phyloP scores from a whole-genome alignment of 1,140 invertebrate genomes.

The Atta texana region DNA sequence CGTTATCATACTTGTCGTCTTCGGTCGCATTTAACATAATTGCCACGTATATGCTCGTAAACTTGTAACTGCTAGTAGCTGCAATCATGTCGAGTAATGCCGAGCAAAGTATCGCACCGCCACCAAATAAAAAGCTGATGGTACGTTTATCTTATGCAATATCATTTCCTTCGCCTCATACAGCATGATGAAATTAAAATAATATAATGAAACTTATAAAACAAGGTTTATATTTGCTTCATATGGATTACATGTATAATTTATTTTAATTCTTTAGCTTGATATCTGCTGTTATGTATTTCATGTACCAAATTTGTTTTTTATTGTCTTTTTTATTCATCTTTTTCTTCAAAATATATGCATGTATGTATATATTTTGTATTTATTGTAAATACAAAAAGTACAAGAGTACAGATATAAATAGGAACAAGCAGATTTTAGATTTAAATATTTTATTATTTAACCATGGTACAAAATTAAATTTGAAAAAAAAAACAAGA shows the following conservation, averaged over 20 bases:
- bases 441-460: neutral
- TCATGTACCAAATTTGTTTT: neutral
- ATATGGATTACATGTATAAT: neutral
- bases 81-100: constrained; percentile 69
- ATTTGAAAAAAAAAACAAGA: neutral
- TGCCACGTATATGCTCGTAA: constrained; percentile 72
- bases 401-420: neutral
- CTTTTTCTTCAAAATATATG: neutral
- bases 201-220: neutral
- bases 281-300: neutral
- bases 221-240: neutral
- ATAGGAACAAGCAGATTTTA: too few species aligned
- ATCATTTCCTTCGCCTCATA: neutral
- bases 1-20: neutral
- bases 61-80: neutral
- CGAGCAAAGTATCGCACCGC: constrained; percentile 55
- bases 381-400: neutral
- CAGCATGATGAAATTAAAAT: neutral
- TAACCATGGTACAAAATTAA: neutral
- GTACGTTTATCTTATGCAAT: constrained; percentile 65
- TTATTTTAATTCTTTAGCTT: neutral
- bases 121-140: constrained; percentile 79
- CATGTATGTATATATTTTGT: neutral
- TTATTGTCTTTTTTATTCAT: neutral
- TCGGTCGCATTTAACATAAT: constrained; percentile 49